Evolutionary conservation across 2,888 invertebrate genomes (phyloP), one percentile per base, ranked within the genome.

Genomic region (Sminthurinus aureus): DNA sequence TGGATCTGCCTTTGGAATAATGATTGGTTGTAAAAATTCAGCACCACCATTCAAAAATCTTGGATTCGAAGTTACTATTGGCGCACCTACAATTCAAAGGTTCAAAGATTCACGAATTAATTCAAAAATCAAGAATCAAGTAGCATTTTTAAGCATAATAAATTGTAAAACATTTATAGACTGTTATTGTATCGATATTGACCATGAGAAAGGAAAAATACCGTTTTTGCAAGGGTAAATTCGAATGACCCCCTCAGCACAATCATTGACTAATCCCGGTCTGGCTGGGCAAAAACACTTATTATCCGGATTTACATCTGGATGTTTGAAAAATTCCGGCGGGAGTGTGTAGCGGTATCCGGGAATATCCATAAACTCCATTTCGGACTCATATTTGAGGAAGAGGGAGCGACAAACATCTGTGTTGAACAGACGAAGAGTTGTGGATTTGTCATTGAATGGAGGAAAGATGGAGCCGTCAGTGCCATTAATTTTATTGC

Each of bases 401-500:
- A 71, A 84, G 22, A 87, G 52, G 13, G 87, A 86, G 6, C 87
- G 86, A 87, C 91, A 91, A n/a, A 91, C 83, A 80, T 91, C 90
- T 0, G 89, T 88, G 12, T 89, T 89, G 85, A 90, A 91, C 0
- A 90, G 89, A 58, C 89, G 88, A 8, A 91, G 79, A 0, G 88
- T 87, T 24, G 89, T 88, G 38, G 88, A 84, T 83, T 89, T 90
- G 22, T 86, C 84, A 13, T 91, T 87, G 73, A 89, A 89, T 0
- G 91, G 90, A 4, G 89, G 89, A 87, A 90, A 90, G 38, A 90
- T 87, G 0, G 89, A 88, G 15, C 91, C 91, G 85, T 91, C 91
- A 0, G 90, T 90, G 9, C 91, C 91, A 24, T 89, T 89, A 84
- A 91, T 89, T 85, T 87, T 87, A 76, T 83, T 80, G 89, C 88